Conservation (phyloP, 2,888 invertebrate genomes). For the Bursaphelenchus okinawaensis region DNA sequence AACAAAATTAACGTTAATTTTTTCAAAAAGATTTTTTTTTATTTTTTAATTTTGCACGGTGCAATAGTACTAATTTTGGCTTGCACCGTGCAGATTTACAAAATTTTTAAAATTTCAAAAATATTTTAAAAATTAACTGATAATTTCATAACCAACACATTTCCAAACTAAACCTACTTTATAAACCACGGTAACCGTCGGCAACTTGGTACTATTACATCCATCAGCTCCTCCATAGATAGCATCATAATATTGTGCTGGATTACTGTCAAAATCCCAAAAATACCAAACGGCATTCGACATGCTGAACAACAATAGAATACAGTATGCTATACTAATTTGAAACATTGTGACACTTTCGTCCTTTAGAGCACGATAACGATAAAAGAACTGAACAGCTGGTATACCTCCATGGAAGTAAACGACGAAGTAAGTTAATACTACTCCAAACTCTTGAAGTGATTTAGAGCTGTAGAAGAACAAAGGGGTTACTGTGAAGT, state of each 20-base stretch:
- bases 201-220: not conserved
- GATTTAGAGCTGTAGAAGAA: not conserved
- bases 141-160: too few species aligned
- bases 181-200: not conserved
- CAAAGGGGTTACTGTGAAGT: not conserved
- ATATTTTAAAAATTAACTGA: too few species aligned
- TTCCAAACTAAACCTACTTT: too few species aligned
- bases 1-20: too few species aligned
- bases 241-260: not conserved
- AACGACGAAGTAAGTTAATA: not conserved
- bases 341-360: not conserved
- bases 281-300: not conserved
- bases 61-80: too few species aligned
- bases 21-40: too few species aligned
- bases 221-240: not conserved
- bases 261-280: not conserved
- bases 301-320: not conserved
- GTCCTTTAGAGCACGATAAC: not conserved
- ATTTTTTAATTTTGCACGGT: too few species aligned
- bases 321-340: not conserved
- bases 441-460: not conserved
- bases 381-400: not conserved
- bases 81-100: too few species aligned
- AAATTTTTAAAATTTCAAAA: too few species aligned
- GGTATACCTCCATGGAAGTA: not conserved